Evolutionary conservation across 2,113 vertebrate species (phyloP), one percentile per base, ranked within the genome.

Genomic region (Grallaria varia): DNA sequence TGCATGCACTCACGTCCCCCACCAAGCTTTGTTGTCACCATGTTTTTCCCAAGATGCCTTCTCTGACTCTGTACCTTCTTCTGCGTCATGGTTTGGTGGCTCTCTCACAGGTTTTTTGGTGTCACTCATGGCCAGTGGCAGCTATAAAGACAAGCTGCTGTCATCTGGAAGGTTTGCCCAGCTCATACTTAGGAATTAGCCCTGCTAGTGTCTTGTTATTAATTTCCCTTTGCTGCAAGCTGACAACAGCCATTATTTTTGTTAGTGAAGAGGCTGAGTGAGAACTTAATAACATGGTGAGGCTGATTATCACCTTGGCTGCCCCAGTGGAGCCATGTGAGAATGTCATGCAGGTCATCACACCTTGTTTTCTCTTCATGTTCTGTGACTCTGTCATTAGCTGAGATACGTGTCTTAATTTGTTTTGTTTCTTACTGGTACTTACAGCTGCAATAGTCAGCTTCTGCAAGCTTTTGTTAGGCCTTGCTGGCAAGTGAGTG

Each of bases 241-340:
- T 85, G 84, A 62, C 74, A 83, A 30, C 59, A 83, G 73, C 37
- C 50, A 74, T 92, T 83, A 79, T 52, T 93, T 83, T 81, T 67
- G 59, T 71, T 87, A 75, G 50, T 3, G 10, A 77, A 83, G 71
- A 79, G 40, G 8, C 66, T 68, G 37, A 28, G 28, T 72, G 77
- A 94, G 75, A 50, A 40, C n/a, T 80, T 93, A 84, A 10, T 91
- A 9, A 44, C 28, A 30, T 39, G 35, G 11, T 88, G 72, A 80
- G 59, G 63, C 63, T 83, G 28, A 76, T 83, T 69, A 66, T 92
- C 71, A 58, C 59, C 28, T 85, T 1, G 3, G 40, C 59, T 90
- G 80, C 69, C 83, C 86, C 45, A 60, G 49, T 28, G 42, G 56
- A 73, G 45, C 35, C 58, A n/a, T 30, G 13, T 47, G 69, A 3